These are phyloP conservation scores for Leptinotarsa lineolata DNA, from an alignment of 1,140 invertebrate genomes.

Conservation along the genomic window DNA sequence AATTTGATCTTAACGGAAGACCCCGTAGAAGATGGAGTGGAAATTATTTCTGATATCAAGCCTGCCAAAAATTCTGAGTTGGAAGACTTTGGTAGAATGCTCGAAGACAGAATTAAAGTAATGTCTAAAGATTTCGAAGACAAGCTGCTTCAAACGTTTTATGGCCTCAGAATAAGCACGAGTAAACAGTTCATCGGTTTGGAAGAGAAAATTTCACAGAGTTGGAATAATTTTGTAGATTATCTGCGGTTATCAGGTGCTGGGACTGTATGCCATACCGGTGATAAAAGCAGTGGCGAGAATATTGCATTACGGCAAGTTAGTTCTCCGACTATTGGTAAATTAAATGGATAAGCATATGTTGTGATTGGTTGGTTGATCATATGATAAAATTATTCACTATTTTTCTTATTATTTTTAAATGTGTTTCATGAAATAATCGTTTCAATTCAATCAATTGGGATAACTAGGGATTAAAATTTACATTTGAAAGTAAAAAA, in stretches of 20 bases:
- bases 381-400: too few species aligned
- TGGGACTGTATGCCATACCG: constrained; percentile 9
- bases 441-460: too few species aligned
- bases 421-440: too few species aligned
- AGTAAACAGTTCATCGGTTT: constrained; percentile 43
- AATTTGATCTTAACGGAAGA: neutral
- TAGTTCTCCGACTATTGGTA: neutral
- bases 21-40: neutral
- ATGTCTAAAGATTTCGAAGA: constrained; percentile 33
- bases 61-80: constrained; percentile 26
- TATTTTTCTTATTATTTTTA: too few species aligned
- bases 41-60: neutral
- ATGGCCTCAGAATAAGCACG: constrained; percentile 35
- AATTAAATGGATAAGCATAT: too few species aligned
- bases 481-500: too few species aligned
- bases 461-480: too few species aligned
- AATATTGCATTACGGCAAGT: neutral
- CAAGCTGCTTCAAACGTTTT: constrained; percentile 40
- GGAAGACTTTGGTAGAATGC: constrained; percentile 28
- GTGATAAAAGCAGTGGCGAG: neutral
- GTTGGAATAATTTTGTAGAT: constrained; percentile 42
- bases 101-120: constrained; percentile 36
- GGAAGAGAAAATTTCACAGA: constrained; percentile 40
- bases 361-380: too few species aligned
- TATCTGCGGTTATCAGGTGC: constrained; percentile 37